Evolutionary conservation across 2,113 vertebrate species (phyloP), one percentile per base, ranked within the genome.

Genomic region (Poeciliopsis prolifica): DNA sequence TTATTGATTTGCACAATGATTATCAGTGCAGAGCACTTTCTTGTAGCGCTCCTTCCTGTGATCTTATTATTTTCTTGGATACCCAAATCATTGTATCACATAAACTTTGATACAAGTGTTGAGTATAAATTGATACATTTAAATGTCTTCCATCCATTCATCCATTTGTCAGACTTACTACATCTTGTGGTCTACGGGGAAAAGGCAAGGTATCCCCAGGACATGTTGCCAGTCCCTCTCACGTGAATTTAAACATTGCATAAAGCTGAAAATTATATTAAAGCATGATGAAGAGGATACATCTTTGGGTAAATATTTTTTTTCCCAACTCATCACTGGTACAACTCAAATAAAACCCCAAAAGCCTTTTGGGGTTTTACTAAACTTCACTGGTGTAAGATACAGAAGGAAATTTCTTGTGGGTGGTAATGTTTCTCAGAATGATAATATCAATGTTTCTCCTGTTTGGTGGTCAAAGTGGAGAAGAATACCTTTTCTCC

Each of bases 401-500:
- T 51, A 51, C 19, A 51, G 44, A 22, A 19, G 7, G 6, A 51
- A 22, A 19, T 51, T 6, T 17, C 44, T 51, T 17, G 44, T 48
- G 4, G 44, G 44, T 19, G 44, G 14, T 2, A 22, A 22, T 54
- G 19, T 58, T 58, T 58, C 5, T 3, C 17, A 54, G 24, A 58
- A 54, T n/a, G 5, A 24, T 2, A 24, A 58, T 70, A 67, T 42
- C 29, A 60, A 9, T 12, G 24, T 64, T 74, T 63, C 37, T 54
- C 3, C 63, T 58, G 37, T 70, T 65, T 66, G 33, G n/a, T 51
- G 44, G 24, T 64, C 40, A 61, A 60, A 28, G 11, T 42, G 15
- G 33, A 76, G 33, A 64, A 62, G 80, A 74, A 90, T 3, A 37
- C 81, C 31, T 82, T 82, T 84, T 90, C 86, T 87, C 92, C 92